Conservation (phyloP, 2,888 invertebrate species). For the Diarsia rubi region DNA sequence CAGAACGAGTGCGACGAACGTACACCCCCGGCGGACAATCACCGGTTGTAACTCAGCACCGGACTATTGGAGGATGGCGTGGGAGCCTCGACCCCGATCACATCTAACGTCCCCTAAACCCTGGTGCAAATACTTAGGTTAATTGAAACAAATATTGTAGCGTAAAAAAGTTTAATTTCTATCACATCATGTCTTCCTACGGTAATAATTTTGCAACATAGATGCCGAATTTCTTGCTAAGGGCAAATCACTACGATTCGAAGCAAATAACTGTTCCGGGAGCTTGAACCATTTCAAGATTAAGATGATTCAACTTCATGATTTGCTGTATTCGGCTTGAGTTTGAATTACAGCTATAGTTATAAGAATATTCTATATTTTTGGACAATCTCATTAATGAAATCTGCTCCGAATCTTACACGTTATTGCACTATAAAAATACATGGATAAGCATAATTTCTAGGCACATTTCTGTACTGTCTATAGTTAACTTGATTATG, state of each 20-base stretch:
- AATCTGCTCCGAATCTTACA: conserved; percentile 84
- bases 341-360: conserved; percentile 35
- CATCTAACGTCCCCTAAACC: conserved; percentile 61
- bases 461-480: conserved; percentile 90
- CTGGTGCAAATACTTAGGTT: conserved; percentile 50
- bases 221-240: conserved; percentile 85
- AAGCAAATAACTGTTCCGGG: conserved; percentile 75
- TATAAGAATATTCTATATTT: conserved; percentile 46
- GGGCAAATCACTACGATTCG: conserved; percentile 85
- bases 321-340: conserved; percentile 56
- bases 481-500: conserved; percentile 82
- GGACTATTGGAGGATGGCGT: conserved; percentile 83
- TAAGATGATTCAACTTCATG: conserved; percentile 18
- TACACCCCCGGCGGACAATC: conserved; percentile 78
- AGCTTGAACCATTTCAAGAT: conserved; percentile 14
- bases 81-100: conserved; percentile 81
- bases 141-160: conserved; percentile 77
- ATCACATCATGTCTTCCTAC: conserved; percentile 90
- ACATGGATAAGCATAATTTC: conserved; percentile 88
- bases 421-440: conserved; percentile 89
- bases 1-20: conserved; percentile 82
- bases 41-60: conserved; percentile 67
- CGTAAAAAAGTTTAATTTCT: conserved; percentile 90
- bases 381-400: conserved; percentile 44
- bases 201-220: conserved; percentile 87